A percentile compares a stretch with the other conserved stretches of the same genome.
Evolutionary conservation across 2,113 vertebrate genomes (phyloP).

Genomic region (Paraplagusia blochii): DNA sequence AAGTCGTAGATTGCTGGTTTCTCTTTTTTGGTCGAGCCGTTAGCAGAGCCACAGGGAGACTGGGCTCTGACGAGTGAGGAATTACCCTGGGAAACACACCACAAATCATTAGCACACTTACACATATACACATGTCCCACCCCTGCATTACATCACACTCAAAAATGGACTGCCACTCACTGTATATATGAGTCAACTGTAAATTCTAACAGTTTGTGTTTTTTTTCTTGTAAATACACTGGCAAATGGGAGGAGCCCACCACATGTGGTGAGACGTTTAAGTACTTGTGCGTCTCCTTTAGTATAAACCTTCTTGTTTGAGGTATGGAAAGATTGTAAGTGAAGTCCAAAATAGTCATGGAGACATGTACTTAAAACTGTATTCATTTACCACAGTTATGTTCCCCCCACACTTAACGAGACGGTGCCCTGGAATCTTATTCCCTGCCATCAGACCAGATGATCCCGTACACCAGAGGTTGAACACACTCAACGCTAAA

Average conservation of each 20-base stretch:
- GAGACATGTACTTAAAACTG: constrained; percentile 50
- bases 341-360: constrained; percentile 45
- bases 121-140: background rate
- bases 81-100: constrained; percentile 76
- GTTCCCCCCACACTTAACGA: constrained; percentile 45
- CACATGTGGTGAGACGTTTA: constrained; percentile 43
- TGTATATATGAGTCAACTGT: too few relatives aligned
- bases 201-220: background rate
- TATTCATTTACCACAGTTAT: constrained; percentile 59
- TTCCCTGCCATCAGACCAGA: constrained; percentile 22
- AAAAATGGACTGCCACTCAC: background rate
- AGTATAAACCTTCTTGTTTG: constrained; percentile 51
- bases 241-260: constrained; percentile 38
- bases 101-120: background rate
- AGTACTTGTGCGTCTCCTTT: constrained; percentile 23
- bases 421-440: constrained; percentile 22
- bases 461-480: constrained; percentile 1
- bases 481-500: too few relatives aligned
- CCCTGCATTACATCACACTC: background rate
- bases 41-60: constrained; percentile 78
- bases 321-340: constrained; percentile 57
- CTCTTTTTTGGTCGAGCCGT: constrained; percentile 84
- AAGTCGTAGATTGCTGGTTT: constrained; percentile 93
- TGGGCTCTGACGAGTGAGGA: constrained; percentile 72
- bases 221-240: constrained; percentile 8